phyloP scores from a whole-genome alignment of 2,888 invertebrate genomes.

The Oscheius sp. region DNA sequence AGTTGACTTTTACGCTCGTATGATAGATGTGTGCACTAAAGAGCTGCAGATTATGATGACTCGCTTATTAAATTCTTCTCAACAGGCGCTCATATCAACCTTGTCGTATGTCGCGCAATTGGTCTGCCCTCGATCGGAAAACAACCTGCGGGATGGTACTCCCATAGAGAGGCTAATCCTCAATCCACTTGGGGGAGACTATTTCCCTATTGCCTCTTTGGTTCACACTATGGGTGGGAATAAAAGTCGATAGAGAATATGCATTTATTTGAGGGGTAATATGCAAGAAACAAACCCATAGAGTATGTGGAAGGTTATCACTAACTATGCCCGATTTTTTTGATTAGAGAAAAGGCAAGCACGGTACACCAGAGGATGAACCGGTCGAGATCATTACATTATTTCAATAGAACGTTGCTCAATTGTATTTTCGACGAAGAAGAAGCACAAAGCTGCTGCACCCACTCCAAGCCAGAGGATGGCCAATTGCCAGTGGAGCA shows the following conservation, averaged over 20 bases:
- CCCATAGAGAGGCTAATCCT: slow-evolving; percentile 6
- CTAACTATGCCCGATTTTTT: slow-evolving; percentile 7
- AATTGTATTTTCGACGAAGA: slow-evolving; percentile 20
- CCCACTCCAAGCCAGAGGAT: slow-evolving; percentile 60
- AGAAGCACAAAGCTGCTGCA: slow-evolving; percentile 35
- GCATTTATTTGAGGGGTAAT: slow-evolving; percentile 4
- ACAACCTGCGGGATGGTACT: slow-evolving; percentile 23
- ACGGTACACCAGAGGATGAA: neutral
- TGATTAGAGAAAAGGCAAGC: neutral
- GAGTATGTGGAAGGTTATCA: neutral
- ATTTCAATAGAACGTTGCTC: slow-evolving; percentile 9
- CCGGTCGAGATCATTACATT: slow-evolving; percentile 1
- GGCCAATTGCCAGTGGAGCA: slow-evolving; percentile 71
- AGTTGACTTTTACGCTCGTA: slow-evolving; percentile 28
- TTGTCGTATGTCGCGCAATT: slow-evolving; percentile 28
- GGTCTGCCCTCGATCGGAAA: slow-evolving; percentile 18
- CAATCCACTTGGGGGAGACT: neutral
- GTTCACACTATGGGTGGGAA: no score
- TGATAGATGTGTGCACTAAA: slow-evolving; percentile 24
- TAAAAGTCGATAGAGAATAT: neutral
- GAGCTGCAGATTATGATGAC: slow-evolving; percentile 26
- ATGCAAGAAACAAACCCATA: slow-evolving; percentile 10
- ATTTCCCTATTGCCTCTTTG: no score
- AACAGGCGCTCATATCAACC: slow-evolving; percentile 29
- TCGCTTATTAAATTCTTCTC: slow-evolving; percentile 28